A percentile compares a stretch with the other conserved stretches of the same genome.
phyloP scores from a whole-genome alignment of 2,888 invertebrate genomes.

The Platycheirus albimanus region DNA sequence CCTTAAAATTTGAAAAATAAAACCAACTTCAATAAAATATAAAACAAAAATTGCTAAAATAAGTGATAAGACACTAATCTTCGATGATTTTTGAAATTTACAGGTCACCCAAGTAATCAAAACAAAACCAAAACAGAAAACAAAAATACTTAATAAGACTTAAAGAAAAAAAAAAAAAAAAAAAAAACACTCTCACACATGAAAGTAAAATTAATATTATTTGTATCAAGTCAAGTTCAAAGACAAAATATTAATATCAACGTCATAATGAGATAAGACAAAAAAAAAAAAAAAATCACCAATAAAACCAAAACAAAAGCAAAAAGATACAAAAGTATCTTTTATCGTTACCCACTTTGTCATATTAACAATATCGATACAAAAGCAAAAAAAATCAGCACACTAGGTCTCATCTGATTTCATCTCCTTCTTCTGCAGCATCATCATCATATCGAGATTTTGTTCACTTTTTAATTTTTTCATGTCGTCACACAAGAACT shows the following conservation, averaged over 20 bases:
- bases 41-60: neutral
- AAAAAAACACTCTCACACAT: slow-evolving; percentile 30
- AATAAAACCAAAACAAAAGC: slow-evolving; percentile 30
- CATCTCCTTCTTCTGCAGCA: slow-evolving; percentile 64
- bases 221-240: slow-evolving; percentile 69
- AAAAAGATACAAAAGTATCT: slow-evolving; percentile 42
- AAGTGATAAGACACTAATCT: slow-evolving; percentile 23
- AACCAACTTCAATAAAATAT: neutral
- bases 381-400: slow-evolving; percentile 38
- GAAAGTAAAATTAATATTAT: slow-evolving; percentile 60
- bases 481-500: slow-evolving; percentile 68
- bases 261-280: slow-evolving; percentile 48
- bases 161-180: slow-evolving; percentile 11
- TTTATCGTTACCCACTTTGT: slow-evolving; percentile 48
- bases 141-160: neutral
- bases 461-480: slow-evolving; percentile 28
- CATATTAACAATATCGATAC: slow-evolving; percentile 5
- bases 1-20: neutral
- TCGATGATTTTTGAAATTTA: slow-evolving; percentile 1
- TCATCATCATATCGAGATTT: slow-evolving; percentile 54
- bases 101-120: slow-evolving; percentile 23
- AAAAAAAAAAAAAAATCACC: no score
- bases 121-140: slow-evolving; percentile 16
- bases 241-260: slow-evolving; percentile 42
- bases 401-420: slow-evolving; percentile 65